phyloP scores from a whole-genome alignment of 2,888 invertebrate genomes.

The Himalopsyche kuldschensis region DNA sequence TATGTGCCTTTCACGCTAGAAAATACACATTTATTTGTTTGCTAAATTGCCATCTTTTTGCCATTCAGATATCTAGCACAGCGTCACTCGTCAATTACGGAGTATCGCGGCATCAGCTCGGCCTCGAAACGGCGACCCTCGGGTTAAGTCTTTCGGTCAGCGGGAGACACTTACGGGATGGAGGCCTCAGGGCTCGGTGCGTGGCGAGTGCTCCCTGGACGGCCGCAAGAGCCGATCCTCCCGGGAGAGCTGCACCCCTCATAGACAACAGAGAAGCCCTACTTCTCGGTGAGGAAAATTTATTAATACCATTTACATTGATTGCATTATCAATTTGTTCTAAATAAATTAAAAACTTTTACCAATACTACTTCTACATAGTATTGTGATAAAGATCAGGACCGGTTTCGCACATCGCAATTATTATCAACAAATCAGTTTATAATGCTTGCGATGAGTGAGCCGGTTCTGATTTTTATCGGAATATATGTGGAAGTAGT shows the following conservation, averaged over 20 bases:
- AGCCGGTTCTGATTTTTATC: too few relatives aligned
- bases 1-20: too few relatives aligned
- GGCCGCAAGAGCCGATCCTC: constrained; percentile 60
- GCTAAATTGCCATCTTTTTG: background rate
- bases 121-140: constrained; percentile 60
- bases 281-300: constrained; percentile 58
- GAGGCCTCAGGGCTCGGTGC: constrained; percentile 56
- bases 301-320: background rate
- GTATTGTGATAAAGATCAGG: too few relatives aligned
- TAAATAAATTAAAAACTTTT: too few relatives aligned
- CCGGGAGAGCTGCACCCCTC: constrained; percentile 58
- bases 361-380: too few relatives aligned
- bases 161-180: constrained; percentile 60
- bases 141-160: constrained; percentile 61
- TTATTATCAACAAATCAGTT: too few relatives aligned
- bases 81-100: constrained; percentile 58
- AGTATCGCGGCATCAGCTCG: constrained; percentile 58
- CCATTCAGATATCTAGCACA: constrained; percentile 53
- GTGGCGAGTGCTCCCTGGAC: constrained; percentile 64
- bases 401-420: too few relatives aligned
- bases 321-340: background rate
- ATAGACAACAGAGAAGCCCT: constrained; percentile 65
- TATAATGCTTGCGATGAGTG: too few relatives aligned
- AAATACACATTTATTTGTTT: too few relatives aligned
- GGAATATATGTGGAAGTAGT: too few relatives aligned